A percentile compares a stretch with the other conserved stretches of the same genome.
Conservation (phyloP, 2,888 invertebrate species). For the Oscheius sp. region DNA sequence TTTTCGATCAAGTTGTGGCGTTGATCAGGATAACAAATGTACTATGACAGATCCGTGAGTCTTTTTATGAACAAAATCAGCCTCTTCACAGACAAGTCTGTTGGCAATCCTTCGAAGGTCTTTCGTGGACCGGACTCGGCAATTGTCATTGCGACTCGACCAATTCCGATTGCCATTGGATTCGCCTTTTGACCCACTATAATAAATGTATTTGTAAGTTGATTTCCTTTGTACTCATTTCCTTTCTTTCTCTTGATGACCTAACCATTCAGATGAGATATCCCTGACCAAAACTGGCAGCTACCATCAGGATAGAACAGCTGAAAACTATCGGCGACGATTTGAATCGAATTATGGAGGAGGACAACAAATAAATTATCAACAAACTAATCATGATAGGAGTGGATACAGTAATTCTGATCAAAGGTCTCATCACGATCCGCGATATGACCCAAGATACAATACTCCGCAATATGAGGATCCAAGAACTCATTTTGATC, state of each 20-base stretch:
- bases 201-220: slow-evolving; percentile 69
- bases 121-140: slow-evolving; percentile 69
- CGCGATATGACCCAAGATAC: not conserved
- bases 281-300: slow-evolving; percentile 15
- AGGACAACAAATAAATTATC: not conserved
- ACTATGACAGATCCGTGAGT: too few species aligned
- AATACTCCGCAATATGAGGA: too few species aligned
- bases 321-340: slow-evolving; percentile 8
- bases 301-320: slow-evolving; percentile 7
- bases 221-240: too few species aligned
- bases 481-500: too few species aligned
- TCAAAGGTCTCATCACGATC: not conserved
- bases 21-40: slow-evolving; percentile 67
- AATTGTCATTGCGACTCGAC: slow-evolving; percentile 60
- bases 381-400: not conserved
- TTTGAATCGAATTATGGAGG: not conserved
- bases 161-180: slow-evolving; percentile 69
- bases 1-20: slow-evolving; percentile 64
- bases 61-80: too few species aligned
- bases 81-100: too few species aligned
- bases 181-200: slow-evolving; percentile 68
- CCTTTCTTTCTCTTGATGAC: not conserved
- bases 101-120: slow-evolving; percentile 69
- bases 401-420: not conserved
- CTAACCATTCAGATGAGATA: slow-evolving; percentile 16